Base-by-base conservation (phyloP, 2,797 vertebrate species). In the Balearica regulorum region DNA sequence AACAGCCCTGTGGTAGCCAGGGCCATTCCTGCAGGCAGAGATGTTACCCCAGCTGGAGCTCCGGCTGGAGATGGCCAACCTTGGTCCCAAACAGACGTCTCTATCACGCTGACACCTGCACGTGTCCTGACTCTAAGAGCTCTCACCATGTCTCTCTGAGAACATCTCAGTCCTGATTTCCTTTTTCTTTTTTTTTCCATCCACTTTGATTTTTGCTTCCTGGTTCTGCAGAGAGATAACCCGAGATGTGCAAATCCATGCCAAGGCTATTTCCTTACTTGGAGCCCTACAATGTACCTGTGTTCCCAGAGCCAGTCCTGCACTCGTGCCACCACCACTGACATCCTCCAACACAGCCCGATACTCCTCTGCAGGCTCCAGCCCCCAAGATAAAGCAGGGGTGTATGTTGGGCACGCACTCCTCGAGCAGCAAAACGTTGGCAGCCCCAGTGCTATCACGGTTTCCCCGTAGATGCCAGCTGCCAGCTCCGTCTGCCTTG, bases 401-500 rank as follows among this genome's bases (percentile, higher is more conserved):
- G 20, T 0, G 2, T 57, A 11, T 58, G 58, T 17, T 95, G 94
- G 79, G 43, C 76, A 20, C 0, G 6, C 28, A n/a, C 12, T 77
- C 76, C 78, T 89, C 1, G 0, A 90, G 89, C 86, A 80, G 68
- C 0, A 7, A 87, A 92, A 71, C 2, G 6, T 28, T 94, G 94
- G 90, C 92, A 95, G 82, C 54, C 54, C 18, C 9, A 0, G 7
- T 15, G 51, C 79, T 89, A 12, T 60, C 24, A 4, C 2, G 6
- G 80, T 58, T 94, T 83, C 75, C 90, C 83, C 4, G 0, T 69
- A 51, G 68, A 31, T 61, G 33, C 68, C 3, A 2, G 65, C 90
- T 90, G 88, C 92, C 93, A 92, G 69, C 75, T 87, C 95, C 8
- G 5, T 49, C 90, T 95, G 93, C 88, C 68, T 70, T 49, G 60